phyloP scores from a whole-genome alignment of 2,113 vertebrate genomes.

The Corythaeola cristata region DNA sequence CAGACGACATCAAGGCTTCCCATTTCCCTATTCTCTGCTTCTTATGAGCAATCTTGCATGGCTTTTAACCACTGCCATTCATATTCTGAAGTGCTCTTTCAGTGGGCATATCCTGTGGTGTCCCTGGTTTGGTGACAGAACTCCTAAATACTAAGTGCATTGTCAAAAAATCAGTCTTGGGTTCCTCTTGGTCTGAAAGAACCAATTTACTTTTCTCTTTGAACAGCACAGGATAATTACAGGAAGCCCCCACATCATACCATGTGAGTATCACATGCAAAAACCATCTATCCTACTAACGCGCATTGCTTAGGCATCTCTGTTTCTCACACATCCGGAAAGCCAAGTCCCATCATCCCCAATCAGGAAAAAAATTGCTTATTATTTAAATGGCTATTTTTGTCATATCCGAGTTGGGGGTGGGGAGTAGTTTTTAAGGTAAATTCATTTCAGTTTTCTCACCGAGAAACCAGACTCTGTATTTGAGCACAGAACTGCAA shows the following conservation, averaged over 20 bases:
- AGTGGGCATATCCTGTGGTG: background rate
- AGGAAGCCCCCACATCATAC: background rate
- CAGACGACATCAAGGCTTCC: conserved; percentile 12
- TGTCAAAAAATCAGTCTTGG: conserved; percentile 16
- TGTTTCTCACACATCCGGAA: background rate
- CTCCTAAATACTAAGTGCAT: conserved; percentile 33
- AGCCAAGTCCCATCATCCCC: background rate
- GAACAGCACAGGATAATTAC: background rate
- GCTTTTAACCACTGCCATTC: background rate
- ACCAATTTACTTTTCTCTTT: conserved; percentile 8
- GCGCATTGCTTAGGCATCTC: background rate
- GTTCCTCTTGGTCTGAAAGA: conserved; percentile 27
- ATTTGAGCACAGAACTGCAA: background rate
- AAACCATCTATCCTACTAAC: background rate
- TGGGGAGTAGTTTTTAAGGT: background rate
- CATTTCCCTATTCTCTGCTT: background rate
- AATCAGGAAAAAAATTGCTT: background rate
- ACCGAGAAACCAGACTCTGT: background rate
- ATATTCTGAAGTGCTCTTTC: conserved; percentile 10
- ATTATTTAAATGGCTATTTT: conserved; percentile 15
- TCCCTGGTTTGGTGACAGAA: background rate
- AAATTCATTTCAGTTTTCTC: conserved; percentile 38
- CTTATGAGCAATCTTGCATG: background rate
- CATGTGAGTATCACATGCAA: conserved; percentile 66
- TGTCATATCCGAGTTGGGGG: background rate